Evolutionary conservation across 2,888 invertebrate species (phyloP).

Genomic region (Drosophila testacea): DNA sequence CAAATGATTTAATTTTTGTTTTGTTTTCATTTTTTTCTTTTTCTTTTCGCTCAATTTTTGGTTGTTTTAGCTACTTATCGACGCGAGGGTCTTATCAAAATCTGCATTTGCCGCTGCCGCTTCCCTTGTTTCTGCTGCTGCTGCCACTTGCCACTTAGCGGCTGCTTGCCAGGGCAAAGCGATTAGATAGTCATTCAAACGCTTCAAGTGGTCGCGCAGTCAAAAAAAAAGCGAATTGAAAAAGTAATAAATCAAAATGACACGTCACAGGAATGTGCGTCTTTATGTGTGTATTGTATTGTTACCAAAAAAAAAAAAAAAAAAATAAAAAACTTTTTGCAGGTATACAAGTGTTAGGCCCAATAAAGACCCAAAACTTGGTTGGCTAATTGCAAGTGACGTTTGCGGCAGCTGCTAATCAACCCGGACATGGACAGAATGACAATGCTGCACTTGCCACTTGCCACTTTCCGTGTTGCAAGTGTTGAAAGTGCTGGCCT

Average conservation of each 20-base stretch:
- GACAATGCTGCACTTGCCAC: constrained; percentile 4
- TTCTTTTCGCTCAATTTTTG: not conserved
- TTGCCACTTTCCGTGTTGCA: constrained; percentile 18
- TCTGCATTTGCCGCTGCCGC: constrained; percentile 38
- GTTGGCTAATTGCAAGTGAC: constrained; percentile 52
- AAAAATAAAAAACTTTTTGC: no score
- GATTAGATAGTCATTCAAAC: constrained; percentile 44
- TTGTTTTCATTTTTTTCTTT: not conserved
- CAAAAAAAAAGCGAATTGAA: constrained; percentile 10
- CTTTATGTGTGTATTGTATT: constrained; percentile 4
- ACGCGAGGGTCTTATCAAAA: constrained; percentile 42
- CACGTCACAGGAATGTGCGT: constrained; percentile 40
- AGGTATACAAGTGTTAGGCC: constrained; percentile 28
- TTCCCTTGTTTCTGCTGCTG: not conserved
- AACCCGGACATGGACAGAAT: constrained; percentile 59
- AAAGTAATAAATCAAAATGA: constrained; percentile 41
- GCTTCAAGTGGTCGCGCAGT: constrained; percentile 21
- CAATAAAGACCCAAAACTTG: constrained; percentile 6
- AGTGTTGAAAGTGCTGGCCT: constrained; percentile 52
- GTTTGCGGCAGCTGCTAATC: constrained; percentile 56
- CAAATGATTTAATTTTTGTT: constrained; percentile 5
- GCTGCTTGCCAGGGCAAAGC: constrained; percentile 18
- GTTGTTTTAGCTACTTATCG: constrained; percentile 34
- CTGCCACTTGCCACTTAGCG: constrained; percentile 32
- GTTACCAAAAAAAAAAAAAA: constrained; percentile 5